Conservation (phyloP, 1,140 invertebrate genomes). For the Sinonovacula constricta region DNA sequence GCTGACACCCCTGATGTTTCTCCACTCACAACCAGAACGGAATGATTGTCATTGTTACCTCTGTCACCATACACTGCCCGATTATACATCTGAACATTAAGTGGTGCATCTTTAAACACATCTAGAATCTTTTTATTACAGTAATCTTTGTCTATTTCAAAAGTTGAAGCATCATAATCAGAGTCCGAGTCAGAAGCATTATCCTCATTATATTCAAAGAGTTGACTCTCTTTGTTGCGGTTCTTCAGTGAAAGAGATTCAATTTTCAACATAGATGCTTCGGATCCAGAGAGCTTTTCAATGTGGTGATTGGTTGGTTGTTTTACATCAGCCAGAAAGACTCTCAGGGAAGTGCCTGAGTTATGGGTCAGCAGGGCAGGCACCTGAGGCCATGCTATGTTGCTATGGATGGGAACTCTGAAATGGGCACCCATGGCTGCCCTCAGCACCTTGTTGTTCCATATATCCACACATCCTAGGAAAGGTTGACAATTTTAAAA, state of each 20-base stretch:
- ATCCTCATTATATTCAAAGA: not conserved
- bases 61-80: slow-evolving; percentile 14
- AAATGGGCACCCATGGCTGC: slow-evolving; percentile 91
- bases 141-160: slow-evolving; percentile 40
- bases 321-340: slow-evolving; percentile 82
- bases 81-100: slow-evolving; percentile 51
- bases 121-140: slow-evolving; percentile 43
- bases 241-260: slow-evolving; percentile 17
- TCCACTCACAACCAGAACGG: slow-evolving; percentile 89
- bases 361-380: slow-evolving; percentile 78
- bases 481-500: too few relatives aligned
- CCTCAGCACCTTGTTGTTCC: slow-evolving; percentile 92
- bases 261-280: slow-evolving; percentile 29
- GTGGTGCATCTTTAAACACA: slow-evolving; percentile 60
- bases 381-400: slow-evolving; percentile 85
- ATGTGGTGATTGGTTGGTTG: slow-evolving; percentile 26
- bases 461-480: slow-evolving; percentile 92
- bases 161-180: not conserved
- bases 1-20: slow-evolving; percentile 91
- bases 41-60: slow-evolving; percentile 79
- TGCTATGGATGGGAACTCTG: slow-evolving; percentile 83
- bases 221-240: not conserved
- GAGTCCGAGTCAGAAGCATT: not conserved
- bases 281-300: slow-evolving; percentile 76
- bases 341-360: slow-evolving; percentile 79